These are phyloP conservation scores for Gallinago stenura DNA, from an alignment of 2,797 vertebrate genomes.

Conservation along the genomic window DNA sequence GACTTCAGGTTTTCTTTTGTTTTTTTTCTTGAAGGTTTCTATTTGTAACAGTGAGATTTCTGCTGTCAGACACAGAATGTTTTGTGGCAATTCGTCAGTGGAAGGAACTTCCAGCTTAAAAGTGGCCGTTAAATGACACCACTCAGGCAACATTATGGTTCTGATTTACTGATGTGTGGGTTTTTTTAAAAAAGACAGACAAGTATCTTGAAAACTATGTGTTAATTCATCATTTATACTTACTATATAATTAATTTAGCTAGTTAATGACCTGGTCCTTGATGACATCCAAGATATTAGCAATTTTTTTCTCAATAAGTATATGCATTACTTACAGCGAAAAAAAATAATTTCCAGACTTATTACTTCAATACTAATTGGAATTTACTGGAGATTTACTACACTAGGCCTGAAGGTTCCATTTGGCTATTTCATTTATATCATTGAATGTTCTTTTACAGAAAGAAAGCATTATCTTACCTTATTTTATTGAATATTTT, in stretches of 20 bases:
- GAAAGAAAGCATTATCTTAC: constrained; percentile 40
- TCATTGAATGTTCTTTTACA: constrained; percentile 14
- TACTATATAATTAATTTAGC: neutral
- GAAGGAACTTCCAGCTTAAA: neutral
- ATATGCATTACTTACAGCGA: neutral
- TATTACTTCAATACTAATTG: constrained; percentile 28
- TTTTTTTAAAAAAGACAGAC: neutral
- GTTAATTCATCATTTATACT: neutral
- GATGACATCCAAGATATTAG: neutral
- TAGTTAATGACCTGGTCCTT: neutral
- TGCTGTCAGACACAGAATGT: neutral
- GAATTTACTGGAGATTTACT: constrained; percentile 56
- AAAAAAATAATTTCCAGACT: constrained; percentile 24
- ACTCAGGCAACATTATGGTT: neutral
- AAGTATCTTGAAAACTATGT: neutral
- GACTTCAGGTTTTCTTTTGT: neutral
- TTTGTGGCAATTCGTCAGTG: neutral
- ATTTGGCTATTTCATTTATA: constrained; percentile 57
- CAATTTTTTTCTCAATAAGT: neutral
- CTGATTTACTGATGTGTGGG: neutral
- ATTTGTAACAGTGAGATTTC: neutral
- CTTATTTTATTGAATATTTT: constrained; percentile 20
- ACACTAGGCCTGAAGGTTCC: constrained; percentile 17
- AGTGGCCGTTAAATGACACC: neutral
- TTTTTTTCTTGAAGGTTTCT: neutral